phyloP scores from a whole-genome alignment of 2,888 invertebrate genomes.

The Candidula unifasciata region DNA sequence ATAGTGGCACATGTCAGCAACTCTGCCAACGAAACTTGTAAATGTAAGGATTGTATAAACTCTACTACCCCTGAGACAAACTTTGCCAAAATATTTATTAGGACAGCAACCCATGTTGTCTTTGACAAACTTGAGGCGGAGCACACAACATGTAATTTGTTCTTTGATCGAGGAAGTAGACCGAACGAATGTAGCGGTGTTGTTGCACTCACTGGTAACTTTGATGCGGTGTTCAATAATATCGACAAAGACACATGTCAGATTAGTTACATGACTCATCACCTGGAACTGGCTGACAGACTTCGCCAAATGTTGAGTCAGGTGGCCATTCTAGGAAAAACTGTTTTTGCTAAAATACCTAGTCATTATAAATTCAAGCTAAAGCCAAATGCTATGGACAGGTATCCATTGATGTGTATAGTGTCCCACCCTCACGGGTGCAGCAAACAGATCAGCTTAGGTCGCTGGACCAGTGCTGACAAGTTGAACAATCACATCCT shows the following conservation, averaged over 20 bases:
- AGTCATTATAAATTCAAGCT: too few species aligned
- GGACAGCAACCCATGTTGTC: not conserved
- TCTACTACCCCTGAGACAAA: not conserved
- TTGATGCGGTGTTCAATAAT: not conserved
- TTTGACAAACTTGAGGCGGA: not conserved
- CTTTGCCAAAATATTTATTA: not conserved
- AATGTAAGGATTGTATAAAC: not conserved
- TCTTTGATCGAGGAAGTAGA: not conserved
- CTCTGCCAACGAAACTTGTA: not conserved
- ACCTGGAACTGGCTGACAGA: not conserved
- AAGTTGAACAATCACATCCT: not conserved
- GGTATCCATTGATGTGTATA: not conserved
- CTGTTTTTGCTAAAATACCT: not conserved
- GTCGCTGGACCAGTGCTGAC: not conserved
- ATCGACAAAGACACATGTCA: not conserved
- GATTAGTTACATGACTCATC: not conserved
- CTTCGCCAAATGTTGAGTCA: not conserved
- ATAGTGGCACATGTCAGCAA: not conserved
- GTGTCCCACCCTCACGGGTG: not conserved
- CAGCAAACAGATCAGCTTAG: conserved; percentile 7
- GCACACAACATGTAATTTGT: not conserved
- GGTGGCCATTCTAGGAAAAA: not conserved
- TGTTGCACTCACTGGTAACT: not conserved
- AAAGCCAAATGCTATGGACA: not conserved
- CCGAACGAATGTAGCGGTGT: not conserved